Evolutionary conservation across 1,140 invertebrate genomes (phyloP).

Genomic region (Pseudomyrmex cubaensis): DNA sequence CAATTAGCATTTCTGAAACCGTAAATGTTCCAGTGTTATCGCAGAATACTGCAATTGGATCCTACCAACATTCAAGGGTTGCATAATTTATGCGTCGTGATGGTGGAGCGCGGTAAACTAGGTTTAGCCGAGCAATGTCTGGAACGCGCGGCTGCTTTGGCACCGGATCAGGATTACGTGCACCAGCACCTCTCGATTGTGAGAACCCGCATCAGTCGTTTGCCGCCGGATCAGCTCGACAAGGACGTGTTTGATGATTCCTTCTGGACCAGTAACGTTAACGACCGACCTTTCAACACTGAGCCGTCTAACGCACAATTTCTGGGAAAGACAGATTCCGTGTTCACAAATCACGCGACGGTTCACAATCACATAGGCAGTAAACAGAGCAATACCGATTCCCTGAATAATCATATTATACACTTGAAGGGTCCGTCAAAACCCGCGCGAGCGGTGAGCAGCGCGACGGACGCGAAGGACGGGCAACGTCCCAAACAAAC

Average conservation of each 20-base stretch:
- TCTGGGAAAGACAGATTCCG: slow-evolving; percentile 76
- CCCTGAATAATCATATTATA: slow-evolving; percentile 76
- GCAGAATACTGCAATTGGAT: slow-evolving; percentile 93
- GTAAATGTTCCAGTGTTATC: slow-evolving; percentile 91
- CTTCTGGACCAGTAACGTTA: slow-evolving; percentile 68
- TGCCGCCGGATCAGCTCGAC: slow-evolving; percentile 80
- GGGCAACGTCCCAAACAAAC: slow-evolving; percentile 46
- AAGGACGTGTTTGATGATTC: slow-evolving; percentile 81
- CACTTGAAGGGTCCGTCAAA: slow-evolving; percentile 78
- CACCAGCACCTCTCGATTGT: slow-evolving; percentile 95
- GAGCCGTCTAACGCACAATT: slow-evolving; percentile 67
- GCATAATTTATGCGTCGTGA: slow-evolving; percentile 98
- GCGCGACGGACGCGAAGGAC: slow-evolving; percentile 54
- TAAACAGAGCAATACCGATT: slow-evolving; percentile 70
- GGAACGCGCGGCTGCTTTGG: slow-evolving; percentile 90
- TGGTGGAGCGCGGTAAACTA: slow-evolving; percentile 95
- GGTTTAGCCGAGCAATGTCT: slow-evolving; percentile 94
- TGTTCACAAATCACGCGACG: slow-evolving; percentile 77
- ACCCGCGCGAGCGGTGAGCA: slow-evolving; percentile 61
- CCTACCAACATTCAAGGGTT: slow-evolving; percentile 97
- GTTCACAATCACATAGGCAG: slow-evolving; percentile 77
- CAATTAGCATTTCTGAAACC: too few species aligned
- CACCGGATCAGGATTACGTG: slow-evolving; percentile 96
- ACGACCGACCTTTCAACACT: slow-evolving; percentile 63
- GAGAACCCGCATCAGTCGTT: slow-evolving; percentile 87